These are phyloP conservation scores for Trinorchestia longiramus DNA, from an alignment of 1,140 invertebrate genomes.

Conservation along the genomic window DNA sequence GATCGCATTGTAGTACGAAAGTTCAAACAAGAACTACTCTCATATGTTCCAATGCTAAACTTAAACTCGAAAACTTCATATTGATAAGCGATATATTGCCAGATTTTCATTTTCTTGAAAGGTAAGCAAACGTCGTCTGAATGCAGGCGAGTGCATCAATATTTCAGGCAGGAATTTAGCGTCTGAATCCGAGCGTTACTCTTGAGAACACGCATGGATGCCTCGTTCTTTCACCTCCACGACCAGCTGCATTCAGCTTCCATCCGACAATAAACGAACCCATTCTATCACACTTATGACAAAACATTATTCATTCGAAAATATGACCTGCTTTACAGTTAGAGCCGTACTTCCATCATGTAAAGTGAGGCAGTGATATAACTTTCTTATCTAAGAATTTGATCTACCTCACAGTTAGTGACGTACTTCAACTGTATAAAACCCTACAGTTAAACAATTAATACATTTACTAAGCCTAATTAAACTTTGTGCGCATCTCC, in stretches of 20 bases:
- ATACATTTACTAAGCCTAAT: no score
- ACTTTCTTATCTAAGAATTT: no score
- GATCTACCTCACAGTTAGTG: no score
- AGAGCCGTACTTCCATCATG: no score
- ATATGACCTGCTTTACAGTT: no score
- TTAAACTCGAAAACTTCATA: neutral
- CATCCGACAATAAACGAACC: neutral
- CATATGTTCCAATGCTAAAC: neutral
- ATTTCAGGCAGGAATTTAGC: neutral
- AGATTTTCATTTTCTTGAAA: neutral
- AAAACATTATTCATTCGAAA: no score
- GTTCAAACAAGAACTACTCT: neutral
- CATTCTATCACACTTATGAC: no score
- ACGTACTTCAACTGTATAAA: no score
- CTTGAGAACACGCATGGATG: neutral
- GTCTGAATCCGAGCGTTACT: neutral
- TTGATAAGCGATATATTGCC: neutral
- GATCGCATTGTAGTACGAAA: neutral
- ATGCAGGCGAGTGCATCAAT: neutral
- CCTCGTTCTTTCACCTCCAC: neutral
- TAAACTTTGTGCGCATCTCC: no score
- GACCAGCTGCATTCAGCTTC: neutral
- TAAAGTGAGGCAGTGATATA: no score
- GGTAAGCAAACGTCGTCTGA: neutral
- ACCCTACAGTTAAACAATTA: no score